These are phyloP conservation scores for Datnioides undecimradiatus DNA, from an alignment of 2,113 vertebrate genomes.

Conservation along the genomic window DNA sequence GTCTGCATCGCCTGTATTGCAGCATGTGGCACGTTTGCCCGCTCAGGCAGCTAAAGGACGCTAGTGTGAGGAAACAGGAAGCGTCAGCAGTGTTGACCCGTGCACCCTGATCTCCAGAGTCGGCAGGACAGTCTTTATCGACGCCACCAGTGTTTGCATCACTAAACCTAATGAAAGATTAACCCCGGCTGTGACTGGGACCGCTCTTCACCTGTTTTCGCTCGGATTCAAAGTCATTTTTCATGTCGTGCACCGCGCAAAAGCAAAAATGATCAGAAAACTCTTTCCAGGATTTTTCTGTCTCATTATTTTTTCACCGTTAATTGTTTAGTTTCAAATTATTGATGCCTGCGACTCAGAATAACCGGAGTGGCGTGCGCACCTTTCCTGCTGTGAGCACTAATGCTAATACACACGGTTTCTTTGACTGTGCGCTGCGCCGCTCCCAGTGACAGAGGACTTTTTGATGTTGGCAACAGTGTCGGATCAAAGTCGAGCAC, in stretches of 20 bases:
- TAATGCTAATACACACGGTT: constrained; percentile 15
- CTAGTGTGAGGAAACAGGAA: no score
- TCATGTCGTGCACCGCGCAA: background rate
- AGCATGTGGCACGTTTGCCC: no score
- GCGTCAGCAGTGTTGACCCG: no score
- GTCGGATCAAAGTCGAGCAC: constrained; percentile 71
- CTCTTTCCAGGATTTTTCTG: background rate
- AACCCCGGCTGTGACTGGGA: no score
- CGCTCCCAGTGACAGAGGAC: constrained; percentile 57
- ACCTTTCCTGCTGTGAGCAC: constrained; percentile 17
- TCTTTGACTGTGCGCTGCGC: constrained; percentile 29
- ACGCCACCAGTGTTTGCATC: no score
- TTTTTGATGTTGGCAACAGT: constrained; percentile 72
- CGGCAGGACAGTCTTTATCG: no score
- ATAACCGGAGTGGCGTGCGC: background rate
- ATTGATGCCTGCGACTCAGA: constrained; percentile 13
- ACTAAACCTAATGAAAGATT: no score
- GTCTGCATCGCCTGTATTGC: no score
- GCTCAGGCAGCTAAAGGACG: no score
- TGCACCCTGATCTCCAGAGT: no score
- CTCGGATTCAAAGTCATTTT: no score
- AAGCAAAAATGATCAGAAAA: background rate
- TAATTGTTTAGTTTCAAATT: constrained; percentile 9
- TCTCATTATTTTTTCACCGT: background rate
- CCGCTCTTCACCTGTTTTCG: no score